These are phyloP conservation scores for Darevskia mixta DNA, from an alignment of 2,797 vertebrate genomes.

Conservation along the genomic window DNA sequence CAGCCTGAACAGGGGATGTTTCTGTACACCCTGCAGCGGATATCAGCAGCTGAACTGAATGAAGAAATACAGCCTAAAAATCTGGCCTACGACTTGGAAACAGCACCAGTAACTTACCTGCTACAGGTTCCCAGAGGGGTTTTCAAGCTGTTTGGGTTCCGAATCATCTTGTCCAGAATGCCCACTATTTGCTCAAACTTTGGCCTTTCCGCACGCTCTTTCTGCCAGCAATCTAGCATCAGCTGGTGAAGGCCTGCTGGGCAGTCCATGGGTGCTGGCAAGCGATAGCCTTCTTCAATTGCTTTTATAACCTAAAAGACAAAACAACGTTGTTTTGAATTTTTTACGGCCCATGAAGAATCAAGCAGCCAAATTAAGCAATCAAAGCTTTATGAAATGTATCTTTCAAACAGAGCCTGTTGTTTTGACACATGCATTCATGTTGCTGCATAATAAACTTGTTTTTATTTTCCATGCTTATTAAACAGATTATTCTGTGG, in stretches of 20 bases:
- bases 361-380: conserved; percentile 47
- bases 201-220: conserved; percentile 94
- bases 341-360: conserved; percentile 33
- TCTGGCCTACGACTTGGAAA: not conserved
- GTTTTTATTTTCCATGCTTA: conserved; percentile 55
- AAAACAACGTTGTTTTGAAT: conserved; percentile 65
- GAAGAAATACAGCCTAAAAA: not conserved
- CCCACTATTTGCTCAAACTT: conserved; percentile 98
- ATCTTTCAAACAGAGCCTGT: conserved; percentile 41
- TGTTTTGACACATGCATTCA: conserved; percentile 53
- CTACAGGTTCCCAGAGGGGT: conserved; percentile 95
- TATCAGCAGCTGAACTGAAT: not conserved
- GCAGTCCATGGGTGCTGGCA: conserved; percentile 98
- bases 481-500: conserved; percentile 62
- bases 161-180: conserved; percentile 99
- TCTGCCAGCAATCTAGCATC: conserved; percentile 99
- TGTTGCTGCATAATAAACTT: conserved; percentile 48
- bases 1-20: not conserved
- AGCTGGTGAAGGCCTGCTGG: conserved; percentile 96
- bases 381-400: conserved; percentile 37
- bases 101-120: conserved; percentile 81
- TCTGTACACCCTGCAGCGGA: not conserved
- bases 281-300: conserved; percentile 97
- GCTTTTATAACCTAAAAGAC: conserved; percentile 95
- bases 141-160: conserved; percentile 97